These are phyloP conservation scores for Dolichomitus sp. DNA, from an alignment of 2,888 invertebrate species.

Conservation along the genomic window DNA sequence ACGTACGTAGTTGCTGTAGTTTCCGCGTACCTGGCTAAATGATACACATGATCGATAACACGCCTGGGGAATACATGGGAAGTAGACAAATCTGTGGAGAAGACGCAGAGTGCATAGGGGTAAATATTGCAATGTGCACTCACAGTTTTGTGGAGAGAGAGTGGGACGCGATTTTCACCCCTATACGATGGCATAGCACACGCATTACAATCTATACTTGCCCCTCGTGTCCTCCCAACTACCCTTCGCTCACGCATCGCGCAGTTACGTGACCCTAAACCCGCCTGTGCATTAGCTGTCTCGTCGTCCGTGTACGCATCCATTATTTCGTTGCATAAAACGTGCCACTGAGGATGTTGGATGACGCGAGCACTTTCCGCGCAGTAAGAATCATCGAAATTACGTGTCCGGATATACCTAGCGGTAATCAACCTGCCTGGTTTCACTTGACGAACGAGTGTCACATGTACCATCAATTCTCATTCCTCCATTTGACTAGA, in stretches of 20 bases:
- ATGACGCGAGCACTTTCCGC: conserved; percentile 32
- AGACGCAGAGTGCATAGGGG: conserved; percentile 62
- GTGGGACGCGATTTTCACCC: conserved; percentile 72
- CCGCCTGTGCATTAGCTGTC: conserved; percentile 82
- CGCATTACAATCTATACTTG: conserved; percentile 58
- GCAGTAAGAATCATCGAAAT: conserved; percentile 50
- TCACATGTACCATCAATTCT: conserved; percentile 40
- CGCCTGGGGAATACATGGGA: neutral
- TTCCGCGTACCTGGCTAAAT: conserved; percentile 1
- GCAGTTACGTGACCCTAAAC: conserved; percentile 61
- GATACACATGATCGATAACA: conserved; percentile 40
- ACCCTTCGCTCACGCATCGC: conserved; percentile 60
- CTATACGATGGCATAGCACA: conserved; percentile 61
- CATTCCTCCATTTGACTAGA: conserved; percentile 27
- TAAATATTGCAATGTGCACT: conserved; percentile 85
- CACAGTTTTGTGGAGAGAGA: conserved; percentile 70
- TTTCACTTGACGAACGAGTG: conserved; percentile 35
- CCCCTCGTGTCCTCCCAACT: conserved; percentile 36
- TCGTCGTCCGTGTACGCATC: conserved; percentile 73
- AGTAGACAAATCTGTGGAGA: conserved; percentile 21
- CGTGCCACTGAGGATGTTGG: conserved; percentile 59
- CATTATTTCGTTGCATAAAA: conserved; percentile 80
- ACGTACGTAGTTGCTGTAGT: neutral
- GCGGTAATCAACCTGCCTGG: conserved; percentile 46
- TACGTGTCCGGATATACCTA: conserved; percentile 4